Conservation (phyloP, 2,113 vertebrate species). For the Sinocyclocheilus anshuiensis region DNA sequence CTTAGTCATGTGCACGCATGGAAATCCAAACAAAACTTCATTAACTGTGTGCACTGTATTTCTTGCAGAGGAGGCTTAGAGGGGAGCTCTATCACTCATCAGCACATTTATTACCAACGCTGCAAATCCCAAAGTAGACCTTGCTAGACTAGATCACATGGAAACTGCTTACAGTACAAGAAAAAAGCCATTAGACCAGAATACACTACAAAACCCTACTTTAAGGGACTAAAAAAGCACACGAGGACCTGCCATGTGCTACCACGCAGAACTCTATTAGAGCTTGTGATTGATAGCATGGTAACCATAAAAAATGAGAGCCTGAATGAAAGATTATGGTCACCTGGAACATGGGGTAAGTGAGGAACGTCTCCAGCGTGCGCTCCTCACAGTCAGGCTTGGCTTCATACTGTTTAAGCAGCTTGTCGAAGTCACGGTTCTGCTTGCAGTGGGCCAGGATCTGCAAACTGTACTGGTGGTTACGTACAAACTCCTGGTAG, state of each 20-base stretch:
- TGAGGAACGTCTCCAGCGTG: constrained; percentile 97
- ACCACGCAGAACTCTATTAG: neutral
- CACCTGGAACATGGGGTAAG: constrained; percentile 99
- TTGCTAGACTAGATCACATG: constrained; percentile 61
- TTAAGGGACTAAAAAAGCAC: constrained; percentile 1
- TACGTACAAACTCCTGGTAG: constrained; percentile 98
- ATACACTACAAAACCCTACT: neutral
- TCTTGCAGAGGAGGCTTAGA: constrained; percentile 55
- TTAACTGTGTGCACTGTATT: constrained; percentile 34
- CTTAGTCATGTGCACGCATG: constrained; percentile 38
- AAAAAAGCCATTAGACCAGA: constrained; percentile 33
- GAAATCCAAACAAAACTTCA: constrained; percentile 38
- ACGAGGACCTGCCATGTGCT: neutral
- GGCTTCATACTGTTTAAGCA: constrained; percentile 96
- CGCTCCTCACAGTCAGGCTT: constrained; percentile 97
- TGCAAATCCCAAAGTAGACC: constrained; percentile 62
- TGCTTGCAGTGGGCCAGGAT: constrained; percentile 98
- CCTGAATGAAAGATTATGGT: neutral
- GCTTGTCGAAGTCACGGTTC: constrained; percentile 97
- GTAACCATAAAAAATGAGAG: neutral
- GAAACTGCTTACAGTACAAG: constrained; percentile 64
- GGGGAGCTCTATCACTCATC: constrained; percentile 63
- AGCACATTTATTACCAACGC: constrained; percentile 67
- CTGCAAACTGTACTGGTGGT: constrained; percentile 99
- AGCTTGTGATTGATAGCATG: neutral